phyloP scores from a whole-genome alignment of 2,888 invertebrate species.

The Alloscopus bannaensis region DNA sequence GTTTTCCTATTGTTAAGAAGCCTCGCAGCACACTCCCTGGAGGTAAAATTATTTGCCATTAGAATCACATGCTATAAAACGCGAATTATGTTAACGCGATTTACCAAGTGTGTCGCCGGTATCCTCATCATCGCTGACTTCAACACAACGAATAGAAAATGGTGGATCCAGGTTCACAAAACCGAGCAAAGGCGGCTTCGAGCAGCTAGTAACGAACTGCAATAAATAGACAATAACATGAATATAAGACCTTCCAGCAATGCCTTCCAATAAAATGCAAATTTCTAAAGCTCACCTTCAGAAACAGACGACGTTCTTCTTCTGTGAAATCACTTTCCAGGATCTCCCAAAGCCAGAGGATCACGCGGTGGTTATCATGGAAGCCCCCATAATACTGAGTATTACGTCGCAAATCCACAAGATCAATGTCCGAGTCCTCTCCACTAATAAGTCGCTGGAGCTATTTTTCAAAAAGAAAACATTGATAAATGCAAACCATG shows the following conservation, averaged over 20 bases:
- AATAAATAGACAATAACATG: not conserved
- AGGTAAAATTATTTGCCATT: no score
- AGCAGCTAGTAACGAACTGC: slow-evolving; percentile 95
- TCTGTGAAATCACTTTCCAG: slow-evolving; percentile 95
- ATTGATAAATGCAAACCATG: slow-evolving; percentile 27
- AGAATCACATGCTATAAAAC: not conserved
- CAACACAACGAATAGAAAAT: slow-evolving; percentile 98
- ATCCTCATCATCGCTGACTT: slow-evolving; percentile 98
- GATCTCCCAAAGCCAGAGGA: slow-evolving; percentile 99
- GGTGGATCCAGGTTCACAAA: slow-evolving; percentile 98
- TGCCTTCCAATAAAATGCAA: no score
- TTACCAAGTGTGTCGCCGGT: slow-evolving; percentile 90
- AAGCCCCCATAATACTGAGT: slow-evolving; percentile 99
- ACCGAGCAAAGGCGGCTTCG: slow-evolving; percentile 96
- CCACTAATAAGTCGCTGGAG: slow-evolving; percentile 96
- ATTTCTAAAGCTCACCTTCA: slow-evolving; percentile 90
- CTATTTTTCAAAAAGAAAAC: slow-evolving; percentile 76
- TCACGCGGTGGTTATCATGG: slow-evolving; percentile 97
- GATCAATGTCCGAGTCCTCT: slow-evolving; percentile 94
- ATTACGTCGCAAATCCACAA: slow-evolving; percentile 89
- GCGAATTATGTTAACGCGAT: slow-evolving; percentile 7
- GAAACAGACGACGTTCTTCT: slow-evolving; percentile 93
- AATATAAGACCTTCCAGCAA: not conserved
- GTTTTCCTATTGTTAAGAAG: slow-evolving; percentile 97
- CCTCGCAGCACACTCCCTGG: slow-evolving; percentile 96